These are phyloP conservation scores for Pyralis farinalis DNA, from an alignment of 2,888 invertebrate species.

Conservation along the genomic window DNA sequence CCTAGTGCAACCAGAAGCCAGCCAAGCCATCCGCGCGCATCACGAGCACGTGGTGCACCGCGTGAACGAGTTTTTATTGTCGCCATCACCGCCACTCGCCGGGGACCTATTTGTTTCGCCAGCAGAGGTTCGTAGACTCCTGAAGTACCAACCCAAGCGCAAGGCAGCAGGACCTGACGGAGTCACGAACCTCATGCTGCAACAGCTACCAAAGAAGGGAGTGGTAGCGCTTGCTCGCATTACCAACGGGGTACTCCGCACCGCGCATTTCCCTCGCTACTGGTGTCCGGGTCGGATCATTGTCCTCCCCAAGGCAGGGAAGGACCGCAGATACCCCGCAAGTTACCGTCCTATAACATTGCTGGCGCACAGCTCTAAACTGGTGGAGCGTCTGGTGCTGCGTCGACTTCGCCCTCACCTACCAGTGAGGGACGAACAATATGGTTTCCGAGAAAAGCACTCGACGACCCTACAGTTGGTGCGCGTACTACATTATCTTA, in stretches of 20 bases:
- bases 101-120: not conserved
- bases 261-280: too few species aligned
- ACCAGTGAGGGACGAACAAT: constrained; percentile 13
- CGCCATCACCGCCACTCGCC: not conserved
- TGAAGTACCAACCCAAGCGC: not conserved
- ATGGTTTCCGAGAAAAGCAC: constrained; percentile 22
- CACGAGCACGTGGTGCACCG: not conserved
- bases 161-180: not conserved
- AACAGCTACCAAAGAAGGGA: too few species aligned
- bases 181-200: not conserved
- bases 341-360: not conserved
- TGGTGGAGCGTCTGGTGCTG: constrained; percentile 2
- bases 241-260: too few species aligned
- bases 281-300: too few species aligned
- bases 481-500: constrained; percentile 22
- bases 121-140: not conserved
- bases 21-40: too few species aligned
- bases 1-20: too few species aligned
- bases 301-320: not conserved
- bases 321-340: not conserved
- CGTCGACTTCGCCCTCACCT: not conserved
- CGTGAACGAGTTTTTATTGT: not conserved
- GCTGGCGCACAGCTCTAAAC: not conserved
- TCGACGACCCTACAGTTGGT: constrained; percentile 21
- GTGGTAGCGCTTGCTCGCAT: too few species aligned